Percentiles rank a stretch among this genome's conserved stretches.
Conservation (phyloP, 2,888 invertebrate genomes). For the Brachycybe producta region DNA sequence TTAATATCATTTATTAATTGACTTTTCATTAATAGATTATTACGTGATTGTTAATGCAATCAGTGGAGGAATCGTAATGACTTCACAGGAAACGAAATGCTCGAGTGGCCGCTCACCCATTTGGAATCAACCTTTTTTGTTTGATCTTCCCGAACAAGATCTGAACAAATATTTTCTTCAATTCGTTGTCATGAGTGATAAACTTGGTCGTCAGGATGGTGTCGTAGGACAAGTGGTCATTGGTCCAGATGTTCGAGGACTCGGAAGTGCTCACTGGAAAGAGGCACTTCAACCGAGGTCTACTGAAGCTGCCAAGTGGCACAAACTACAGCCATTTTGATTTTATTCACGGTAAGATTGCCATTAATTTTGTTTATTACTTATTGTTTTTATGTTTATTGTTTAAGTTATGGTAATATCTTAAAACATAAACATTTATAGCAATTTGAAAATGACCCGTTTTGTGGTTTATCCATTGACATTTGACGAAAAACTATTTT, state of each 20-base stretch:
- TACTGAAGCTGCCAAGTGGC: slow-evolving; percentile 6
- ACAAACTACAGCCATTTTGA: slow-evolving; percentile 8
- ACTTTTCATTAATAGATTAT: background rate
- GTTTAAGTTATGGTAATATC: no score
- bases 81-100: slow-evolving; percentile 8
- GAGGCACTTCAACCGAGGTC: slow-evolving; percentile 6
- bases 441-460: no score
- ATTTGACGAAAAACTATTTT: no score
- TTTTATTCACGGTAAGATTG: background rate
- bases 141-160: slow-evolving; percentile 6
- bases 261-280: slow-evolving; percentile 10
- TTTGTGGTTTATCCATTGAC: no score
- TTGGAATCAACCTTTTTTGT: slow-evolving; percentile 14
- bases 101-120: slow-evolving; percentile 4
- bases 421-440: no score
- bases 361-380: no score
- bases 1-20: no score
- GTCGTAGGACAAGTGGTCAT: slow-evolving; percentile 9
- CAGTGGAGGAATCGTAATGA: background rate
- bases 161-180: slow-evolving; percentile 10
- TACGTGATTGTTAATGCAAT: slow-evolving; percentile 7
- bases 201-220: background rate
- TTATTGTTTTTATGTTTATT: no score
- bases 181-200: background rate
- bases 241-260: slow-evolving; percentile 7